Evolutionary conservation across 2,888 invertebrate species (phyloP).

Genomic region (Spodoptera littoralis): DNA sequence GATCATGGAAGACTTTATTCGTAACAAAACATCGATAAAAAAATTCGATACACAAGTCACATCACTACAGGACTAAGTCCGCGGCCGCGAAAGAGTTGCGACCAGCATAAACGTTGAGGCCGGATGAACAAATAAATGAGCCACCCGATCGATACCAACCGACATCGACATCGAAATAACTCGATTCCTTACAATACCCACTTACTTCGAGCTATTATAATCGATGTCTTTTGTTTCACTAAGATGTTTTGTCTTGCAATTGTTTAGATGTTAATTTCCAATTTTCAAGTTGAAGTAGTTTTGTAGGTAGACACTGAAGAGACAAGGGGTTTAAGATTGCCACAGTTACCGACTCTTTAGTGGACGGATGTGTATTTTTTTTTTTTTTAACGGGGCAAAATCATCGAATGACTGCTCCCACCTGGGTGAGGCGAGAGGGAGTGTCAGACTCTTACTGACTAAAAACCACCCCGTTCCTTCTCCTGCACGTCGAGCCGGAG

Average conservation of each 20-base stretch:
- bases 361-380: too few relatives aligned
- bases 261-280: slow-evolving; percentile 22
- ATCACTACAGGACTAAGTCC: slow-evolving; percentile 65
- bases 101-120: slow-evolving; percentile 82
- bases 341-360: too few relatives aligned
- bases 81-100: slow-evolving; percentile 81
- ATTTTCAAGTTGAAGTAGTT: slow-evolving; percentile 16
- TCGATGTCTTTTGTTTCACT: slow-evolving; percentile 62
- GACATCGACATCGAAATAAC: slow-evolving; percentile 63
- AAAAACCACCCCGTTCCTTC: too few relatives aligned
- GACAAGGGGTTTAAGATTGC: too few relatives aligned
- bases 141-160: slow-evolving; percentile 73
- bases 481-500: too few relatives aligned
- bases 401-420: too few relatives aligned
- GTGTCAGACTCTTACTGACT: too few relatives aligned
- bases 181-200: slow-evolving; percentile 67
- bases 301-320: background rate
- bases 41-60: slow-evolving; percentile 17
- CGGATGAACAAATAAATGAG: slow-evolving; percentile 87
- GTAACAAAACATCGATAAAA: slow-evolving; percentile 13
- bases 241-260: slow-evolving; percentile 40
- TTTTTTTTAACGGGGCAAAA: too few relatives aligned
- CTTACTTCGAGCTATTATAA: slow-evolving; percentile 66
- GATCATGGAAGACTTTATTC: too few relatives aligned
- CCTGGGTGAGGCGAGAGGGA: too few relatives aligned